A percentile compares a stretch with the other conserved stretches of the same genome.
Conservation (phyloP, 1,140 invertebrate genomes). For the Rhagoletis pomonella region DNA sequence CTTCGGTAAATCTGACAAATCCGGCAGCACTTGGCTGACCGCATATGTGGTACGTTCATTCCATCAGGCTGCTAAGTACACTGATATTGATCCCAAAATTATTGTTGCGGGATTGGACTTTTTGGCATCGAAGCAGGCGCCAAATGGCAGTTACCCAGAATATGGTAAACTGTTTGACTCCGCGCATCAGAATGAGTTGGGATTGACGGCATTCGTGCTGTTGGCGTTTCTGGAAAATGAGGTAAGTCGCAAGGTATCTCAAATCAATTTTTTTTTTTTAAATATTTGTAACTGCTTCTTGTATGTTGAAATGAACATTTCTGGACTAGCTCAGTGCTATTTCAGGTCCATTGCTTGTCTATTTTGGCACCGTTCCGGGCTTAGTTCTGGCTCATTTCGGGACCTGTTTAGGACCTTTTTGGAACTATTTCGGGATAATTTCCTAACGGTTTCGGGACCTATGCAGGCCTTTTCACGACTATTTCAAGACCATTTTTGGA, state of each 20-base stretch:
- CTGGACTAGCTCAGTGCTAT: no score
- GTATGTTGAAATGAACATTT: no score
- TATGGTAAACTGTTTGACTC: conserved; percentile 82
- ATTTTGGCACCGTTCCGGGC: no score
- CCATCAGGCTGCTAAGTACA: conserved; percentile 85
- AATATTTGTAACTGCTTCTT: no score
- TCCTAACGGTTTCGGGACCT: no score
- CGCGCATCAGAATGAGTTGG: conserved; percentile 83
- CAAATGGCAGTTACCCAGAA: conserved; percentile 89
- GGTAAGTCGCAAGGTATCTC: conserved; percentile 48
- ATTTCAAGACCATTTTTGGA: no score
- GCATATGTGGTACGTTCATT: conserved; percentile 94
- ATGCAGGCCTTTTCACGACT: no score
- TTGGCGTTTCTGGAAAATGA: conserved; percentile 85
- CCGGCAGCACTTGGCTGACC: conserved; percentile 95
- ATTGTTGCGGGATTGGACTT: conserved; percentile 85
- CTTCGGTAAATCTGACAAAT: conserved; percentile 87
- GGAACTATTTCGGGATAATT: no score
- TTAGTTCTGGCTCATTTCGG: no score
- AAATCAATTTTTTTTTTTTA: no score
- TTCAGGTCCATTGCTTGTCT: no score
- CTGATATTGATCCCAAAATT: conserved; percentile 85
- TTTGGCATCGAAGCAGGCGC: conserved; percentile 83
- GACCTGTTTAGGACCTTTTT: no score
- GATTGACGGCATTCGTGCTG: conserved; percentile 87